These are phyloP conservation scores for Atrina japonica DNA, from an alignment of 2,888 invertebrate genomes.

Conservation along the genomic window DNA sequence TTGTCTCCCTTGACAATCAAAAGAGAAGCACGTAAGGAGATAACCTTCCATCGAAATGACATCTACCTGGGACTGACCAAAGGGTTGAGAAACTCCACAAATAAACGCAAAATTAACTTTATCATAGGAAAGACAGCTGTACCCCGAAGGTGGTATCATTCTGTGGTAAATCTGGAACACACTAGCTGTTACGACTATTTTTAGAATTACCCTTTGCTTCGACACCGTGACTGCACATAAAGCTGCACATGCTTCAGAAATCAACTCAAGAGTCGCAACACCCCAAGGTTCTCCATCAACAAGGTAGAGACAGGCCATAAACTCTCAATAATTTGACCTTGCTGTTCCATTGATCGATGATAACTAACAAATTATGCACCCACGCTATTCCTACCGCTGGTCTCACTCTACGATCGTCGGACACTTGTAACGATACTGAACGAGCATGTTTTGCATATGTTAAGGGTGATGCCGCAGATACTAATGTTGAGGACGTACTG, in stretches of 20 bases:
- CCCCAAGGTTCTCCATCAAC: constrained; percentile 10
- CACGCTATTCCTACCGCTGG: constrained; percentile 30
- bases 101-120: neutral
- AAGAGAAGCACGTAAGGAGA: constrained; percentile 3
- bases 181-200: neutral
- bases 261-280: neutral
- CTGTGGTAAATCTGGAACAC: neutral
- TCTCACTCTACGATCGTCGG: constrained; percentile 2
- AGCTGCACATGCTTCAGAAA: neutral
- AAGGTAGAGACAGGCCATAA: constrained; percentile 7
- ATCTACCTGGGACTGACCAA: constrained; percentile 28
- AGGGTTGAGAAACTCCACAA: constrained; percentile 22
- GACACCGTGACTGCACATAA: constrained; percentile 22
- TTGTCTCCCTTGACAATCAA: neutral
- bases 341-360: constrained; percentile 28
- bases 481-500: too few species aligned
- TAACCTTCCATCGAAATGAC: constrained; percentile 4
- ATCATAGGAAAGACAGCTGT: constrained; percentile 18
- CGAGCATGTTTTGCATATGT: constrained; percentile 4
- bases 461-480: neutral
- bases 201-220: constrained; percentile 1
- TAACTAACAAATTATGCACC: constrained; percentile 14
- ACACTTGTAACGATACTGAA: constrained; percentile 1
- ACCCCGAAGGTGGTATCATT: constrained; percentile 12
- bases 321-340: constrained; percentile 23